Evolutionary conservation across 1,140 invertebrate species (phyloP), one percentile per base, ranked within the genome.

Genomic region (Hyles euphorbiae): DNA sequence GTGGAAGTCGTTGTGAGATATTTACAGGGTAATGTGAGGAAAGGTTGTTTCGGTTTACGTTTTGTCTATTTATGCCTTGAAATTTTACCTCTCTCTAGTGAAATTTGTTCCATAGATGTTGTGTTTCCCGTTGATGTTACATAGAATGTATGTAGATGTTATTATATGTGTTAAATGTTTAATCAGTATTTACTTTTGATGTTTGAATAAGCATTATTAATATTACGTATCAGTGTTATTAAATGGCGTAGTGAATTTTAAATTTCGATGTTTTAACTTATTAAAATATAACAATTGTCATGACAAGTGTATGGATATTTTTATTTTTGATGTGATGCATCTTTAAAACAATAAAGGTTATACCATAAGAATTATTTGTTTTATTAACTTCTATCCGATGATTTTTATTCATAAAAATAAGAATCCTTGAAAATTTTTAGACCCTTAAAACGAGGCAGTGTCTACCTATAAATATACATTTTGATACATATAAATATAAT

Each of bases 11-110:
- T 84, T 83, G 80, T 78, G 78, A 81, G 72, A 76, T 72, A 72
- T 62, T 68, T 85, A 88, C 85, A 88, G 85, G 85, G 85, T 88
- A 85, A 53, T 71, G 74, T 68, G 71, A 69, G 72, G 70, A 62
- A 70, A 70, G 67, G 65, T 49, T 61, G 67, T 51, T 72, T 70
- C 4, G 8, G 56, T 72, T 62, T 73, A 63, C 67, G 49, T 70
- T 65, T 45, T 51, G 57, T 61, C 62, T 56, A 62, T 40, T 65
- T 70, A 46, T 60, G 77, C 67, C 70, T 81, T 69, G 51, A 62
- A 47, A 56, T 22, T 56, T 6, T 48, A 34, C 33, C 33, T 34
- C 1, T 55, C 22, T 45, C 44, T 22, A 48, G 46, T 48, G n/a
- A 48, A 48, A 11, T n/a, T 10, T 60, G 60, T 66, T 67, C 71